phyloP scores from a whole-genome alignment of 1,140 invertebrate genomes.

The Temnothorax curvispinosus region DNA sequence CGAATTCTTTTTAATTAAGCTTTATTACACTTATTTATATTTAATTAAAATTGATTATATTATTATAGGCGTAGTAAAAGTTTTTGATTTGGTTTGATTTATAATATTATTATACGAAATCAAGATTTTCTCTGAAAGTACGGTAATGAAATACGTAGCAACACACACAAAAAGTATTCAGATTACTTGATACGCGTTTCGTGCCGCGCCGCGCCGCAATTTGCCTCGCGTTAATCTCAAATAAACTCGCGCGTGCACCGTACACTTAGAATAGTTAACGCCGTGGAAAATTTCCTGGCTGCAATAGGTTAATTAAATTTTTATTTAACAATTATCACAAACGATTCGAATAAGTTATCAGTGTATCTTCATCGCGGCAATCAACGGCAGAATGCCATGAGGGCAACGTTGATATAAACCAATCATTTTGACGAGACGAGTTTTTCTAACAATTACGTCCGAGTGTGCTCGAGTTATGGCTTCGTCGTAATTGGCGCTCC shows the following conservation, averaged over 20 bases:
- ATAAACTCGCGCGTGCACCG: background rate
- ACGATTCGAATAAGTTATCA: background rate
- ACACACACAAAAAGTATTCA: background rate
- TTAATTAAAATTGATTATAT: background rate
- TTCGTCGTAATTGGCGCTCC: slow-evolving; percentile 23
- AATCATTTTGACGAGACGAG: slow-evolving; percentile 5
- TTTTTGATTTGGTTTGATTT: too few relatives aligned
- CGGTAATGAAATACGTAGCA: background rate
- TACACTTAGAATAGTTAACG: background rate
- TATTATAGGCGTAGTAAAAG: background rate
- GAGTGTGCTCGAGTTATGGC: slow-evolving; percentile 29
- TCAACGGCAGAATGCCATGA: background rate
- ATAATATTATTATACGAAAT: background rate
- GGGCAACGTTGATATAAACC: background rate
- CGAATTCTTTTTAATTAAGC: slow-evolving; percentile 9
- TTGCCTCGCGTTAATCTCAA: background rate
- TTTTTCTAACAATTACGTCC: slow-evolving; percentile 20
- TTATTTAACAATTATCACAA: slow-evolving; percentile 1
- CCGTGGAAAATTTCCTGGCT: background rate
- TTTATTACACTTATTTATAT: background rate
- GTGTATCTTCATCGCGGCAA: background rate
- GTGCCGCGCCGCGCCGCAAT: background rate
- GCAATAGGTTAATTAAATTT: slow-evolving; percentile 35
- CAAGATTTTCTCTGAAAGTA: background rate
- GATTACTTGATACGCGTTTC: background rate